phyloP scores from a whole-genome alignment of 2,113 vertebrate genomes.

The Toxotes chatareus region DNA sequence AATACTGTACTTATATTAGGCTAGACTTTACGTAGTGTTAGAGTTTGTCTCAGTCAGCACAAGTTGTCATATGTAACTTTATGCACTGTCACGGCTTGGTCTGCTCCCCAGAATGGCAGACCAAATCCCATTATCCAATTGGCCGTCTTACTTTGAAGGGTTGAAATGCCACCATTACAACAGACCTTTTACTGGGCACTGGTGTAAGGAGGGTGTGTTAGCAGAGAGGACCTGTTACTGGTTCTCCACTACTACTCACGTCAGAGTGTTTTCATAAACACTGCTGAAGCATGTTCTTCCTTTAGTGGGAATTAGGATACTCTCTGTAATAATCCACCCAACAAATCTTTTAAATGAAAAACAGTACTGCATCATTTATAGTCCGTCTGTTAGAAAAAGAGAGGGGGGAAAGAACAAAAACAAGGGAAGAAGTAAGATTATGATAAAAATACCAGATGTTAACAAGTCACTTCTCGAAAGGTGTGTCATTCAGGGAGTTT shows the following conservation, averaged over 20 bases:
- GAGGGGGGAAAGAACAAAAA: conserved; percentile 54
- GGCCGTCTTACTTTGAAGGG: conserved; percentile 37
- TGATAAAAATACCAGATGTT: conserved; percentile 79
- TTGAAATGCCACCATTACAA: conserved; percentile 62
- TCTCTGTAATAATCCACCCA: conserved; percentile 59
- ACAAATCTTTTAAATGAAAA: conserved; percentile 71
- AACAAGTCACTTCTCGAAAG: conserved; percentile 77
- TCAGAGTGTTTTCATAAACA: conserved; percentile 75
- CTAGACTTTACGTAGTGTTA: conserved; percentile 39
- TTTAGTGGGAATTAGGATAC: conserved; percentile 61
- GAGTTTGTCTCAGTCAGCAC: conserved; percentile 53
- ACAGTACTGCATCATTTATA: conserved; percentile 49
- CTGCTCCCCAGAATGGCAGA: conserved; percentile 51
- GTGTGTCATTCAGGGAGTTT: conserved; percentile 77
- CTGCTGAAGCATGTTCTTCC: conserved; percentile 59
- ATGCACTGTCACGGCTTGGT: conserved; percentile 59
- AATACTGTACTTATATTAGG: conserved; percentile 39
- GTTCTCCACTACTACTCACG: conserved; percentile 61
- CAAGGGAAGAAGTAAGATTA: conserved; percentile 35
- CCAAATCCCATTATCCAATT: conserved; percentile 64
- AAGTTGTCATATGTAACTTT: conserved; percentile 39
- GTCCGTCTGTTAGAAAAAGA: conserved; percentile 22
- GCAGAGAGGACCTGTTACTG: conserved; percentile 66
- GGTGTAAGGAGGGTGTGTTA: conserved; percentile 62
- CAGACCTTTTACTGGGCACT: conserved; percentile 47